These are phyloP conservation scores for Conus ventricosus DNA, from an alignment of 1,140 invertebrate genomes.

Conservation along the genomic window DNA sequence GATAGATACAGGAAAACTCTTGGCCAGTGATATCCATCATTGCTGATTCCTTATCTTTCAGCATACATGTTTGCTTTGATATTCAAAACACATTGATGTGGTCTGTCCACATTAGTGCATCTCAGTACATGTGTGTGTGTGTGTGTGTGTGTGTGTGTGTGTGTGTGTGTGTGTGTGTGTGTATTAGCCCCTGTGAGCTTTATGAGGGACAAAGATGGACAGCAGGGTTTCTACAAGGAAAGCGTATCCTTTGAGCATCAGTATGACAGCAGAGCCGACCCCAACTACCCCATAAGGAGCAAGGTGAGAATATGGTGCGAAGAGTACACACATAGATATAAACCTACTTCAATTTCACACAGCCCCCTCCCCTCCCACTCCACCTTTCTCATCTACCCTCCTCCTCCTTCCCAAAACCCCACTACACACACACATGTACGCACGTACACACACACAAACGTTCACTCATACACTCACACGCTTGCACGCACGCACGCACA, in stretches of 20 bases:
- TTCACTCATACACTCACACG: too few relatives aligned
- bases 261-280: slow-evolving; percentile 65
- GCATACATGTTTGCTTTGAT: too few relatives aligned
- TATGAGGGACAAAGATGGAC: slow-evolving; percentile 58
- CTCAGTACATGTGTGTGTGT: not conserved
- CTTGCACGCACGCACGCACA: not conserved
- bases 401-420: not conserved
- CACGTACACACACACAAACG: not conserved
- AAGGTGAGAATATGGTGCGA: slow-evolving; percentile 54
- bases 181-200: slow-evolving; percentile 68
- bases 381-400: not conserved
- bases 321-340: not conserved
- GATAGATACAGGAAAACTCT: too few relatives aligned
- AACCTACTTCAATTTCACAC: too few relatives aligned
- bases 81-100: too few relatives aligned
- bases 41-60: too few relatives aligned
- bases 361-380: too few relatives aligned
- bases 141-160: not conserved
- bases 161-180: not conserved
- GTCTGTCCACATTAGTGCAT: not conserved
- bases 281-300: slow-evolving; percentile 70
- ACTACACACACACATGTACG: not conserved
- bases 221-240: slow-evolving; percentile 66
- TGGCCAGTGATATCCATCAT: too few relatives aligned
- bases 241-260: slow-evolving; percentile 71